Base-by-base conservation (phyloP, 2,888 invertebrate genomes). In the Gari tellinella region DNA sequence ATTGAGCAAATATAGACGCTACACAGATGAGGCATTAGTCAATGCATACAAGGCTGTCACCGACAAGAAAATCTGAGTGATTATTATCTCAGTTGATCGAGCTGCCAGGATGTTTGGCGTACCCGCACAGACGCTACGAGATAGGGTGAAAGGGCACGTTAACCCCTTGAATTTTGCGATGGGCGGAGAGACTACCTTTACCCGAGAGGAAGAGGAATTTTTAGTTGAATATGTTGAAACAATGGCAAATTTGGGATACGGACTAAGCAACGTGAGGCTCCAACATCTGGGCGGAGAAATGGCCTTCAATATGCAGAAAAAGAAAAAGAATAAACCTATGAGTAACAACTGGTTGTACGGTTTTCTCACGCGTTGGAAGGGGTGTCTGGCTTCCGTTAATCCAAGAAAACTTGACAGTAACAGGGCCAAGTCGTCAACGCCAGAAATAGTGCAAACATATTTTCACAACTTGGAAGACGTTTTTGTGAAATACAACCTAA, bases 221-320 rank as follows among this genome's bases (percentile, higher is more conserved):
- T 17, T 61, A 40, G 45, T 67, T 14, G 53, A 67, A 37, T 58
- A 69, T 56, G 14, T 63, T 1, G 45, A 45, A 17, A 56, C 63
- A 1, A 52, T 63, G 57, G 37, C 63, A 26, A 25, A 69, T 52
- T 41, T 68, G 2, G 61, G 68, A 1, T 61, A 68, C 61, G 68
- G 55, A 10, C 17, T 23, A 7, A 52, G 23, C 17, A 60, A 61
- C 40, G 55, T 46, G 1, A 31, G 38, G 17, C 41, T 69, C 7
- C 51, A 57, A 45, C 63, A 63, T 37, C 14, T 49, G 41, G 62
- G 51, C 23, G 62, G 55, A 12, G 62, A 62, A 41, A 5, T 55
- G 7, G 62, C 69, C 2, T 10, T 19, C 19, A 40, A 4, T 17
- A 17, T 56, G n/a, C 51, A 57, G 43, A 62, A 52, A 31, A 46